These are phyloP conservation scores for Brachionichthys hirsutus DNA, from an alignment of 2,113 vertebrate genomes.

Conservation along the genomic window DNA sequence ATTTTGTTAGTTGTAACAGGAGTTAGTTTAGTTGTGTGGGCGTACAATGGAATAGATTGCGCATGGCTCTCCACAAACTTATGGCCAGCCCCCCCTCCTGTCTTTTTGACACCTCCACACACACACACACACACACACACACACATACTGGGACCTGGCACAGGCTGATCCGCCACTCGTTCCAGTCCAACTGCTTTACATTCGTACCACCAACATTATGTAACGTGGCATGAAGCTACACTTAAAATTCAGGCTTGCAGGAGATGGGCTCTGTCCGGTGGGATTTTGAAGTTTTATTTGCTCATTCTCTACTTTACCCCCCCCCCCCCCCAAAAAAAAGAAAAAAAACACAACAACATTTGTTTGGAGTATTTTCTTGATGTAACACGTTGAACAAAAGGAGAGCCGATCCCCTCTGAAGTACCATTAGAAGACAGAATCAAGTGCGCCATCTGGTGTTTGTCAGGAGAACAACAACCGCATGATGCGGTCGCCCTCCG, in stretches of 20 bases:
- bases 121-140: conserved; percentile 54
- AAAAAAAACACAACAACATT: neutral
- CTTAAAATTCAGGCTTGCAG: conserved; percentile 26
- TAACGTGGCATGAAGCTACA: conserved; percentile 39
- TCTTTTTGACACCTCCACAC: conserved; percentile 55
- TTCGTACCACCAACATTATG: conserved; percentile 40
- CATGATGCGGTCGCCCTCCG: too few relatives aligned
- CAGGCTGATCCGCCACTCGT: conserved; percentile 31
- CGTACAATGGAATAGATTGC: conserved; percentile 60
- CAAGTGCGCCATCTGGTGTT: conserved; percentile 69
- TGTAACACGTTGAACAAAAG: conserved; percentile 37
- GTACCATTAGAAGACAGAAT: conserved; percentile 6
- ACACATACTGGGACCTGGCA: conserved; percentile 57
- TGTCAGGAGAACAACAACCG: conserved; percentile 18
- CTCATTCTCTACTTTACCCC: conserved; percentile 14
- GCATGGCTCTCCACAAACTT: conserved; percentile 72
- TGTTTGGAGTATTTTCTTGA: conserved; percentile 21
- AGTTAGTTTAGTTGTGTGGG: conserved; percentile 67
- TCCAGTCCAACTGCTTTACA: conserved; percentile 55
- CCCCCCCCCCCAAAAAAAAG: conserved; percentile 37
- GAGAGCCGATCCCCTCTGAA: conserved; percentile 23
- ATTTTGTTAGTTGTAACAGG: conserved; percentile 42
- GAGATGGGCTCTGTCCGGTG: conserved; percentile 21
- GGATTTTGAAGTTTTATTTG: conserved; percentile 37
- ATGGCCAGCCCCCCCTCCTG: conserved; percentile 41